phyloP scores from a whole-genome alignment of 53 echinoderm and acorn worm species.

The Temnopleurus reevesii region DNA sequence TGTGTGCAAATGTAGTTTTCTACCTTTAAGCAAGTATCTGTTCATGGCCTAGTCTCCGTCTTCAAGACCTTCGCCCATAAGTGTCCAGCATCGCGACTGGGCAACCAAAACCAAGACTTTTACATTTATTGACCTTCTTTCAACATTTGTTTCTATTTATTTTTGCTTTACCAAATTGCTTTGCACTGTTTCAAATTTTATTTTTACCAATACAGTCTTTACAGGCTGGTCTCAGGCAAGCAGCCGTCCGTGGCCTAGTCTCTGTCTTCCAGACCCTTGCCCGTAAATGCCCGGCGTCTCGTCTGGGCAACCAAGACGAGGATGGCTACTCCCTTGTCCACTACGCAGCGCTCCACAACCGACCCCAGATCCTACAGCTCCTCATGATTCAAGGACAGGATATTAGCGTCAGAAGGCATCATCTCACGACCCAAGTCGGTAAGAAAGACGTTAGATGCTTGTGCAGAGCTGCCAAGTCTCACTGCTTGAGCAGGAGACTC shows the following conservation, averaged over 20 bases:
- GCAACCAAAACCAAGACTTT: conserved; percentile 96
- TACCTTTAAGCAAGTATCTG: conserved; percentile 75
- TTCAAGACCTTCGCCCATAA: conserved; percentile 93
- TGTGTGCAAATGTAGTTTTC: too few relatives aligned
- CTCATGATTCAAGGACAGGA: conserved; percentile 93
- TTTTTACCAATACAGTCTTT: conserved; percentile 59
- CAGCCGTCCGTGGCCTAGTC: conserved; percentile 78
- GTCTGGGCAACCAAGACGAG: conserved; percentile 93
- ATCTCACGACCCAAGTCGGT: conserved; percentile 87
- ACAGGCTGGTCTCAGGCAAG: conserved; percentile 85
- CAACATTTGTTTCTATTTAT: too few relatives aligned
- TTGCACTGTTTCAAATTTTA: too few relatives aligned
- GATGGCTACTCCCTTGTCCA: conserved; percentile 91
- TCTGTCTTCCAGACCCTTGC: conserved; percentile 93
- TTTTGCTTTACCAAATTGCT: too few relatives aligned
- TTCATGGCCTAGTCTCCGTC: conserved; percentile 83
- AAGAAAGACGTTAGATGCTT: too few relatives aligned
- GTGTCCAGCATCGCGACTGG: conserved; percentile 79
- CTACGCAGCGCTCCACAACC: conserved; percentile 82
- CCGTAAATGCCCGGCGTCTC: conserved; percentile 86
- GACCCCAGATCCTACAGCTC: conserved; percentile 83
- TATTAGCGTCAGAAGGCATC: conserved; percentile 82
- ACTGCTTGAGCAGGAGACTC: too few relatives aligned
- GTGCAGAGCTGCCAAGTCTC: too few relatives aligned
- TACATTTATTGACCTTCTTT: too few relatives aligned